Evolutionary conservation across 2,113 vertebrate species (phyloP).

Genomic region (Rhodinocichla rosea): DNA sequence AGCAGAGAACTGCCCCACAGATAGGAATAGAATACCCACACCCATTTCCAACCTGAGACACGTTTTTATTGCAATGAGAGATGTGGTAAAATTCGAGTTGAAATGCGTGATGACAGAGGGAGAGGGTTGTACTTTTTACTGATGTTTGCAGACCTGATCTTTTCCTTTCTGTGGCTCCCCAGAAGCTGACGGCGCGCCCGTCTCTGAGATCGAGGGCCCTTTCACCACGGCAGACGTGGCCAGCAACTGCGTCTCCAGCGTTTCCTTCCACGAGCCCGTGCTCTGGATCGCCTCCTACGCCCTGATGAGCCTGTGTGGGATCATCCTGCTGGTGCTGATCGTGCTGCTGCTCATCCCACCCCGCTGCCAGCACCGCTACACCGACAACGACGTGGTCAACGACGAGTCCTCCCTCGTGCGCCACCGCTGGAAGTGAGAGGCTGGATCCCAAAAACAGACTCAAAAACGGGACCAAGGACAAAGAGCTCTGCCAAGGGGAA

Average conservation of each 20-base stretch:
- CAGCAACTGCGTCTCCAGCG: constrained; percentile 77
- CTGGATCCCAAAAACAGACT: background rate
- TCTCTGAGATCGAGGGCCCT: constrained; percentile 91
- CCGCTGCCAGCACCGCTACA: constrained; percentile 53
- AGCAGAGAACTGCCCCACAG: background rate
- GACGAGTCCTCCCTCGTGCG: constrained; percentile 93
- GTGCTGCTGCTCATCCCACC: constrained; percentile 81
- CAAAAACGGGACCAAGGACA: background rate
- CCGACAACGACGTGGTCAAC: constrained; percentile 78
- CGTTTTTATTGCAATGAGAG: background rate
- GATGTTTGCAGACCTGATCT: background rate
- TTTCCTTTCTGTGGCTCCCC: constrained; percentile 1
- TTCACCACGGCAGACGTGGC: constrained; percentile 83
- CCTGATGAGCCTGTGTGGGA: constrained; percentile 86
- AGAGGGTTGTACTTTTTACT: background rate
- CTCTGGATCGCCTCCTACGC: constrained; percentile 90
- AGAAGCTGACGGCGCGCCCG: constrained; percentile 75
- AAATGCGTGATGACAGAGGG: background rate
- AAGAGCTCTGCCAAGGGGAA: background rate
- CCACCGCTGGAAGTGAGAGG: constrained; percentile 92
- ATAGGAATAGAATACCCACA: background rate
- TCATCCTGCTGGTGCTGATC: constrained; percentile 82
- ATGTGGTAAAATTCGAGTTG: background rate
- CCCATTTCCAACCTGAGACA: background rate
- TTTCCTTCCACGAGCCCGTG: constrained; percentile 74